Conservation (phyloP, 2,888 invertebrate species). For the Ormyrus labotus region DNA sequence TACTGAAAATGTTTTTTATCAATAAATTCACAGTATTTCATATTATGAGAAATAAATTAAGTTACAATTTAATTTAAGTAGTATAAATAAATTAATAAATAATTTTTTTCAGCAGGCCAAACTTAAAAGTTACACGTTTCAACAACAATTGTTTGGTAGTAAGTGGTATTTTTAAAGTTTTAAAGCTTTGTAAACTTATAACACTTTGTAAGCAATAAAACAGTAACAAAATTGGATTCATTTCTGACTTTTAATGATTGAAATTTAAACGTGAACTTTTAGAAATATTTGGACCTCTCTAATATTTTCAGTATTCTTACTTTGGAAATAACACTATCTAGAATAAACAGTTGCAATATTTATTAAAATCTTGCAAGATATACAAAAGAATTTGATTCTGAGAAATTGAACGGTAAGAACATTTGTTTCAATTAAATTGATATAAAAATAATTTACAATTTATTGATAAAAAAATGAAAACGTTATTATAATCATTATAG, state of each 20-base stretch:
- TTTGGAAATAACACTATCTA: not conserved
- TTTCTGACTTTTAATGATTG: too few species aligned
- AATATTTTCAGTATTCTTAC: slow-evolving; percentile 12
- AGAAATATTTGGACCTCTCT: too few species aligned
- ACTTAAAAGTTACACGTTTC: too few species aligned
- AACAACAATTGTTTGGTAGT: too few species aligned
- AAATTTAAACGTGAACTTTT: too few species aligned
- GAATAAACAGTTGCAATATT: not conserved
- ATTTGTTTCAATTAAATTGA: not conserved
- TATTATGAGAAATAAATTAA: too few species aligned
- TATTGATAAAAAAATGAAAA: slow-evolving; percentile 23
- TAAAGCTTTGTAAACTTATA: too few species aligned
- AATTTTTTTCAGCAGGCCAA: not conserved
- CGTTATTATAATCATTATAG: slow-evolving; percentile 12
- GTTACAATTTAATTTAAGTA: too few species aligned
- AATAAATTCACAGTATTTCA: too few species aligned
- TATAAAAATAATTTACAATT: not conserved
- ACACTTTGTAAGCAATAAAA: too few species aligned
- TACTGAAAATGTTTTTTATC: not conserved
- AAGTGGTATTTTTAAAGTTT: too few species aligned
- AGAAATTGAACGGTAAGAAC: not conserved
- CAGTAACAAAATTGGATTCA: too few species aligned
- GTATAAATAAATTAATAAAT: not conserved
- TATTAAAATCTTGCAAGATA: slow-evolving; percentile 6
- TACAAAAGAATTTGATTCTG: not conserved